phyloP scores from a whole-genome alignment of 1,140 invertebrate species.

The Zeugodacus cucurbitae region DNA sequence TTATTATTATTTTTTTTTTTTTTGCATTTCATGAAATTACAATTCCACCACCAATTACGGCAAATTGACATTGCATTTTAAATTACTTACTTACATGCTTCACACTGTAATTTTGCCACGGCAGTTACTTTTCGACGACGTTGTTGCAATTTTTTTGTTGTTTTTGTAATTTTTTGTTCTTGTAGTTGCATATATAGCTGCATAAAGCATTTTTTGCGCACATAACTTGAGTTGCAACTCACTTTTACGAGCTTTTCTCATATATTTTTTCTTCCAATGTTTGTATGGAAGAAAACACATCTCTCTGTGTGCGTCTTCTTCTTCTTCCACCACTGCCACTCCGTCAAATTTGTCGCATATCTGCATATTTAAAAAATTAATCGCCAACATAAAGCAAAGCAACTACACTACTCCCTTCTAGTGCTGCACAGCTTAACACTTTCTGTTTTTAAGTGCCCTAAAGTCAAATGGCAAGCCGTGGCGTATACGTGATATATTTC shows the following conservation, averaged over 20 bases:
- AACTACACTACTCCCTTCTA: background rate
- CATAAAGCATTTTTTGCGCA: background rate
- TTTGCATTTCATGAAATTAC: constrained; percentile 1
- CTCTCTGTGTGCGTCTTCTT: too few relatives aligned
- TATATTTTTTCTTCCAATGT: too few relatives aligned
- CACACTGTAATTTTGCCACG: background rate
- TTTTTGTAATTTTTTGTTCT: too few relatives aligned
- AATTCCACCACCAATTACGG: constrained; percentile 33
- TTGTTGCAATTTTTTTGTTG: too few relatives aligned
- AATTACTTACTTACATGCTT: constrained; percentile 15
- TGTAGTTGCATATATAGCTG: background rate
- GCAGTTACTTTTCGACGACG: too few relatives aligned
- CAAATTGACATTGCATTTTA: constrained; percentile 40
- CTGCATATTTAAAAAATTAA: constrained; percentile 15
- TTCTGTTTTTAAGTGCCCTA: constrained; percentile 11
- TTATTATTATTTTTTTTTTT: background rate
- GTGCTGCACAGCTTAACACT: background rate
- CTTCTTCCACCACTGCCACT: too few relatives aligned
- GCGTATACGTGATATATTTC: constrained; percentile 17
- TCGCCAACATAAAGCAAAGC: background rate
- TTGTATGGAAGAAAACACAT: too few relatives aligned
- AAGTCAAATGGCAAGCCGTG: background rate
- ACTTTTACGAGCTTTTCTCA: background rate
- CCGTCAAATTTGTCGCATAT: background rate
- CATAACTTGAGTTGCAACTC: background rate